Conservation (phyloP, 2,113 vertebrate genomes). For the Dromiciops gliroides region DNA sequence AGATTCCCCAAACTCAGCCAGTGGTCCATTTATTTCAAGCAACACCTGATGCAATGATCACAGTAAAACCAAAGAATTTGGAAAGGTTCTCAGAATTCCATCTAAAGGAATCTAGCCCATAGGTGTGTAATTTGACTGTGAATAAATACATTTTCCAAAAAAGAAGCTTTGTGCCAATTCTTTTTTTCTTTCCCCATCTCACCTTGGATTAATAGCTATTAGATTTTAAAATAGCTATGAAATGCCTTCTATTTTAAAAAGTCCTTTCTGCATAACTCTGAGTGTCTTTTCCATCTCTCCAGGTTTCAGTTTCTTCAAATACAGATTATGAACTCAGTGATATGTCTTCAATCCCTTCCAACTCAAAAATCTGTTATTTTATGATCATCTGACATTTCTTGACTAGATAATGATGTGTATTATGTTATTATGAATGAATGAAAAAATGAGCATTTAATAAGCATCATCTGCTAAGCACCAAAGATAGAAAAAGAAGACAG, state of each 20-base stretch:
- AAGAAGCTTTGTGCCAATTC: background rate
- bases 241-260: background rate
- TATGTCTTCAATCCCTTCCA: background rate
- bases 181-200: background rate
- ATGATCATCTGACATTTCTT: background rate
- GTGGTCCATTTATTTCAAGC: background rate
- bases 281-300: constrained; percentile 1
- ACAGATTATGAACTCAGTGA: background rate
- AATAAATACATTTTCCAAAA: background rate
- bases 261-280: background rate
- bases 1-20: background rate
- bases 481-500: background rate
- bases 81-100: background rate
- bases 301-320: constrained; percentile 13
- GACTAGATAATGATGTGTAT: background rate
- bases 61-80: background rate
- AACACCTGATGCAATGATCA: background rate
- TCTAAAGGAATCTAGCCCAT: background rate
- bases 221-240: background rate
- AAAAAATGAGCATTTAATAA: background rate
- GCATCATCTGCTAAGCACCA: background rate
- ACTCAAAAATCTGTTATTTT: background rate
- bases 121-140: background rate
- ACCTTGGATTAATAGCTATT: background rate
- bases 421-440: background rate